phyloP scores from a whole-genome alignment of 2,888 invertebrate species.

The Caenorhabditis sp. region DNA sequence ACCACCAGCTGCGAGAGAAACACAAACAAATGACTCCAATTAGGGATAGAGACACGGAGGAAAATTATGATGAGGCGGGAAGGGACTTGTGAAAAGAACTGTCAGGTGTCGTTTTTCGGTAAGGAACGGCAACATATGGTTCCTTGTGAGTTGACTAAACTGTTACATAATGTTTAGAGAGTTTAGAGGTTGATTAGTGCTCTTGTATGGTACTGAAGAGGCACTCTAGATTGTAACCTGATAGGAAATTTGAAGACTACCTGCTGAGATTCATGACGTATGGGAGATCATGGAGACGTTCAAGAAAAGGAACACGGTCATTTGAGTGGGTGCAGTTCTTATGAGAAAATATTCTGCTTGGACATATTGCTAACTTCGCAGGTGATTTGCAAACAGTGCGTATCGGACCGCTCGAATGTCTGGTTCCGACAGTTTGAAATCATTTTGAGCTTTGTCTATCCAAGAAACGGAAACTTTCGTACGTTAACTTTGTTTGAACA shows the following conservation, averaged over 20 bases:
- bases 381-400: too few species aligned
- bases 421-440: too few species aligned
- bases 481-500: neutral
- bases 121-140: conserved; percentile 14
- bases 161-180: neutral
- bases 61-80: conserved; percentile 26
- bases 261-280: conserved; percentile 3
- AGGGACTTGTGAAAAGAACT: conserved; percentile 16
- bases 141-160: neutral
- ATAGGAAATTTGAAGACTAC: neutral
- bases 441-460: neutral
- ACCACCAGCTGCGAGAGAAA: conserved; percentile 52
- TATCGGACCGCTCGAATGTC: too few species aligned
- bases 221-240: conserved; percentile 1
- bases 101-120: conserved; percentile 20
- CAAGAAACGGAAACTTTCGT: neutral
- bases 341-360: too few species aligned
- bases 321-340: too few species aligned
- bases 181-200: neutral
- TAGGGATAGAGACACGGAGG: too few species aligned
- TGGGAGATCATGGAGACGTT: neutral
- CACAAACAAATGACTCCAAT: conserved; percentile 64
- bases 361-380: too few species aligned
- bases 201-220: neutral
- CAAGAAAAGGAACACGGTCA: neutral